Percentiles rank a stretch among this genome's conserved stretches.
These are phyloP conservation scores for Ectropis grisescens DNA, from an alignment of 1,140 invertebrate species.

Conservation along the genomic window DNA sequence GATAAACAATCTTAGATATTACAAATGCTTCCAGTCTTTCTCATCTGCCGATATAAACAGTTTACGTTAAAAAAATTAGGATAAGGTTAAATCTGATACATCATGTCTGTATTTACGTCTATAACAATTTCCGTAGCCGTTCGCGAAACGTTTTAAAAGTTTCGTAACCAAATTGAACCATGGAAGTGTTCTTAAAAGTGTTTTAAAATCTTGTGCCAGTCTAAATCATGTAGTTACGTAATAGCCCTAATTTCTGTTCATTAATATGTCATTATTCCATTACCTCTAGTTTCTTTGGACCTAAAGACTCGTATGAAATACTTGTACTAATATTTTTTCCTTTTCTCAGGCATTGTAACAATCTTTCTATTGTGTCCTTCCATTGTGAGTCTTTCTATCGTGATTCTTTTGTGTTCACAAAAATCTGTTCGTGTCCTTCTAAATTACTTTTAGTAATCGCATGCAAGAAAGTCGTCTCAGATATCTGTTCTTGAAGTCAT, in stretches of 20 bases:
- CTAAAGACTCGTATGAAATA: too few species aligned
- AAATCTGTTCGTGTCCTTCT: too few species aligned
- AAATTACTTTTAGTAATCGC: too few species aligned
- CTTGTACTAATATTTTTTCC: too few species aligned
- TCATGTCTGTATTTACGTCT: constrained; percentile 3
- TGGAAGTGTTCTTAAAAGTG: background rate
- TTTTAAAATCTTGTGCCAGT: background rate
- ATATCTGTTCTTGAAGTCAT: too few species aligned
- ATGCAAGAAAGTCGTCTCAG: too few species aligned
- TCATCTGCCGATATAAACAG: constrained; percentile 20
- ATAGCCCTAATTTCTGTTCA: background rate
- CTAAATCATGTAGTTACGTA: background rate
- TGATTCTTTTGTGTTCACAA: too few species aligned
- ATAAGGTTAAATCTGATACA: constrained; percentile 16
- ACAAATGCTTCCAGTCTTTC: constrained; percentile 11
- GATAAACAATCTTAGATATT: constrained; percentile 15
- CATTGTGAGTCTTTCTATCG: too few species aligned
- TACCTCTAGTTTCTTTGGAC: background rate
- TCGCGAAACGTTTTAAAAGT: background rate
- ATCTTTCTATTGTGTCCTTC: too few species aligned
- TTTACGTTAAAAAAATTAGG: constrained; percentile 28
- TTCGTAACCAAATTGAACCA: too few species aligned
- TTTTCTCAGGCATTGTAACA: too few species aligned
- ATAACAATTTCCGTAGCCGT: background rate
- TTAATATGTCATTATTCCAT: too few species aligned